A percentile compares a stretch with the other conserved stretches of the same genome.
Evolutionary conservation across 1,140 invertebrate genomes (phyloP).

Genomic region (Drosophila ogumai): DNA sequence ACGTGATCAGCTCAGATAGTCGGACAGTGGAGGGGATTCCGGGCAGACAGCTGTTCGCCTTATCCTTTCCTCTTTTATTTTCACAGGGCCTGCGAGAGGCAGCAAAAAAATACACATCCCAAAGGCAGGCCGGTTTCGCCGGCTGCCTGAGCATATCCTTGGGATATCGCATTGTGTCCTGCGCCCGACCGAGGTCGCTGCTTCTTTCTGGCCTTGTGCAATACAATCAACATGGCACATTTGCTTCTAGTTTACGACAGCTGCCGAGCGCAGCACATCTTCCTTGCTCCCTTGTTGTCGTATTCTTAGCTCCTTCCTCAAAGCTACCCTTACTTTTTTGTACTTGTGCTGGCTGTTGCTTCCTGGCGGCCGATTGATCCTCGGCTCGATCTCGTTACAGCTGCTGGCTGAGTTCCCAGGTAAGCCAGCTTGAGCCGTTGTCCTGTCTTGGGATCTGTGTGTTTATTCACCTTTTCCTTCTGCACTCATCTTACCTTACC

Average conservation of each 20-base stretch:
- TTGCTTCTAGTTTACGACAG: conserved; percentile 77
- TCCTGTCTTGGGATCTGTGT: conserved; percentile 34
- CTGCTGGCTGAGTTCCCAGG: conserved; percentile 53
- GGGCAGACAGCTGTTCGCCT: conserved; percentile 65
- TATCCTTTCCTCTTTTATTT: conserved; percentile 44
- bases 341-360: conserved; percentile 57
- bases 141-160: conserved; percentile 19
- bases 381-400: conserved; percentile 70
- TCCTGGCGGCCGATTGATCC: conserved; percentile 73
- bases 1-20: conserved; percentile 35
- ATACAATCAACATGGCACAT: conserved; percentile 34
- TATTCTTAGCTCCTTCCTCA: conserved; percentile 14
- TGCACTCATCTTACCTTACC: conserved; percentile 13
- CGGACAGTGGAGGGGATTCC: conserved; percentile 10
- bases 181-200: conserved; percentile 6
- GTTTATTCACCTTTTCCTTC: conserved; percentile 13
- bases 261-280: conserved; percentile 50
- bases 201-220: conserved; percentile 41
- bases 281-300: conserved; percentile 14
- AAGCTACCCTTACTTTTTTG: conserved; percentile 64
- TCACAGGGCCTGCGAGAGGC: conserved; percentile 32
- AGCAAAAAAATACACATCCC: conserved; percentile 19
- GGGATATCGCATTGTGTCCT: conserved; percentile 47
- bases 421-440: conserved; percentile 36
- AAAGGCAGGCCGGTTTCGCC: conserved; percentile 23